Conservation (phyloP, 2,888 invertebrate genomes). For the Eurytoma californica region DNA sequence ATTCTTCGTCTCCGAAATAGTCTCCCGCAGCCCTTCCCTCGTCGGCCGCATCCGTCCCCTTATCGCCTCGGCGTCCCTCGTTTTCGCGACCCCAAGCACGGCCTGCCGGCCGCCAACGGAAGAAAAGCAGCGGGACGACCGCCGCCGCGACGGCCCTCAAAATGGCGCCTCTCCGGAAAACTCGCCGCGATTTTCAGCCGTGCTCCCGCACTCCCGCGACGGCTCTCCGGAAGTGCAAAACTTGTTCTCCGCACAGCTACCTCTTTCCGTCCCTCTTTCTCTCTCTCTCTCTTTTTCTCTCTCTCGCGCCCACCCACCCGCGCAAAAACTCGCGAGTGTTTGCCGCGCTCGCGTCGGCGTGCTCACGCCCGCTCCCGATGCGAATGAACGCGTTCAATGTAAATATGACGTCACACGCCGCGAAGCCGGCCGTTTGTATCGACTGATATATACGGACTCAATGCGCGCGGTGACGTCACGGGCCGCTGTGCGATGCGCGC, state of each 20-base stretch:
- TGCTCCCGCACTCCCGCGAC: background rate
- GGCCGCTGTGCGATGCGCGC: background rate
- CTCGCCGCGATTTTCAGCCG: conserved; percentile 26
- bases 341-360: background rate
- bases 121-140: conserved; percentile 10
- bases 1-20: too few species aligned
- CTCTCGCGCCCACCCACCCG: background rate
- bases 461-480: conserved; percentile 44
- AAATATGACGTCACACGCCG: conserved; percentile 52
- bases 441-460: conserved; percentile 47
- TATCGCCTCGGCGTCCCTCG: too few species aligned
- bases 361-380: conserved; percentile 12
- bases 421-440: conserved; percentile 16
- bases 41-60: too few species aligned
- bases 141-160: conserved; percentile 31
- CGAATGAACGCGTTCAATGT: conserved; percentile 52
- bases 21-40: too few species aligned
- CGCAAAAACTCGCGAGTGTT: background rate
- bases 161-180: conserved; percentile 27
- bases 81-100: conserved; percentile 4
- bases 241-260: conserved; percentile 26
- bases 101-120: conserved; percentile 38
- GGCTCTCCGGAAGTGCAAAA: conserved; percentile 40
- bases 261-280: too few species aligned
- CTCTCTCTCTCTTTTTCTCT: too few species aligned